Conservation (phyloP, 2,797 vertebrate genomes). For the Pangasius krempfi region DNA sequence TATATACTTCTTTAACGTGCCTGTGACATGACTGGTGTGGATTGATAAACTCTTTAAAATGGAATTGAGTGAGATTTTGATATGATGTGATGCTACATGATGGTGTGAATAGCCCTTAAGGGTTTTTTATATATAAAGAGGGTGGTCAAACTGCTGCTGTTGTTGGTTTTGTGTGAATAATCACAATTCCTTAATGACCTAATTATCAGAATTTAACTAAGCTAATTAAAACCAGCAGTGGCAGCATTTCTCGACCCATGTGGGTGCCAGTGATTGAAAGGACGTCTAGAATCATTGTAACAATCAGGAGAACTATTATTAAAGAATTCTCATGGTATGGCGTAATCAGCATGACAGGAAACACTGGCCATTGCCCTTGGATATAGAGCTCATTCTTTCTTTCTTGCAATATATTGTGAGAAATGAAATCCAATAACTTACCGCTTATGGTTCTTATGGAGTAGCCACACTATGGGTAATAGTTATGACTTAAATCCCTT, state of each 20-base stretch:
- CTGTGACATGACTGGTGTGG: not conserved
- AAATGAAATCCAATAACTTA: not conserved
- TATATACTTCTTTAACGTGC: not conserved
- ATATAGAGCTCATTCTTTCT: not conserved
- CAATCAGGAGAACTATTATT: constrained; percentile 29
- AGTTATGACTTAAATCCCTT: not conserved
- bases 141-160: not conserved
- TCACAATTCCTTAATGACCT: constrained; percentile 40
- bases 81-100: not conserved
- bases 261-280: constrained; percentile 20
- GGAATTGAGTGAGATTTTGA: not conserved
- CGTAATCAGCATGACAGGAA: not conserved
- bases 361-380: not conserved
- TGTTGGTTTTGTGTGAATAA: constrained; percentile 20
- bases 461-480: not conserved
- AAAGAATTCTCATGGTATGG: constrained; percentile 8
- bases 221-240: constrained; percentile 65
- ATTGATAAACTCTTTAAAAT: not conserved
- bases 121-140: not conserved
- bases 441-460: not conserved
- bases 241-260: constrained; percentile 19
- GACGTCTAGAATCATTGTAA: constrained; percentile 13
- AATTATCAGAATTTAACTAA: constrained; percentile 52
- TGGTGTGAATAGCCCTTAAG: not conserved
- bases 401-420: not conserved